Evolutionary conservation across 2,113 vertebrate genomes (phyloP), one percentile per base, ranked within the genome.

Genomic region (Phrynocephalus versicolor): DNA sequence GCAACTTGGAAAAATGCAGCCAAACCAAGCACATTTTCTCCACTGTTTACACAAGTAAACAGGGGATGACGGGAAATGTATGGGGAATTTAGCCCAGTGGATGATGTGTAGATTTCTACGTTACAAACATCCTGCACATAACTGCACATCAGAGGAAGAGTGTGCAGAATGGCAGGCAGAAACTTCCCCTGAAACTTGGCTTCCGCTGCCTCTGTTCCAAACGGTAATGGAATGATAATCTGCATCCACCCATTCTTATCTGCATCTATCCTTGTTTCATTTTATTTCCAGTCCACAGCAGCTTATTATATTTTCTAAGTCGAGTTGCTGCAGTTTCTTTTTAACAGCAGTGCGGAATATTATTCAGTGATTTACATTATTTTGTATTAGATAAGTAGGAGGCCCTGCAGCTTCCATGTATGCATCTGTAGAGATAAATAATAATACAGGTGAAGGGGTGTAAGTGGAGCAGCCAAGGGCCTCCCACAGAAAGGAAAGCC

Each of bases 261-360:
- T 57, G 30, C 58, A 51, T 33, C 30, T 21, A 79, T 62, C 62
- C 57, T 85, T 37, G 70, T 85, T 78, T 85, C 27, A 71, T 71
- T 70, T 60, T 41, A 41, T 71, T 79, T 62, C 37, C 84, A 72
- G 76, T 85, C 72, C 84, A 85, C 55, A 85, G 57, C 76, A 85
- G 79, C 67, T 62, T 79, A 85, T 79, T 85, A 45, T 45, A 72
- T 62, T 64, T 62, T 85, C 57, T 41, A 85, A 71, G 84, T 35
- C n/a, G 19, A 79, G 13, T 37, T 25, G 51, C 27, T 16, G 55
- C 19, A 73, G 25, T 62, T 72, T 19, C 81, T 60, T 41, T 51
- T 82, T 73, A 73, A 39, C n/a, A 37, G 6, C 19, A 33, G 1
- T 37, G 60, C 57, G 72, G 84, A 79, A 80, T 79, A 72, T 72